Evolutionary conservation across 2,113 vertebrate genomes (phyloP).

Genomic region (Anguilla japonica): DNA sequence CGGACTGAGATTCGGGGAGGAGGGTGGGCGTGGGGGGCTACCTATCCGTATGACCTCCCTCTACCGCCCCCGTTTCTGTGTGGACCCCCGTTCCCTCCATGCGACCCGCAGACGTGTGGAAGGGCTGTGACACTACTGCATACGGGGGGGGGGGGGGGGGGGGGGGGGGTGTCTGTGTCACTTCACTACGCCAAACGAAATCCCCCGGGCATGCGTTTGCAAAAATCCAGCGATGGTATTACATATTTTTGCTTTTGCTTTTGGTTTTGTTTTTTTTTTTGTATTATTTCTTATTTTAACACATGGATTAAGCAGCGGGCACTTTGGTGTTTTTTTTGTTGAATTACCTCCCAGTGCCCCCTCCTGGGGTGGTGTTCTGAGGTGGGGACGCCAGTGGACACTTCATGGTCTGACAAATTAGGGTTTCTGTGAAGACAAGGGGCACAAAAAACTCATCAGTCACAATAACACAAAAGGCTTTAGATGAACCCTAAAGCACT

Average conservation of each 20-base stretch:
- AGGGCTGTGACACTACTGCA: neutral
- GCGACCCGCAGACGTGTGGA: neutral
- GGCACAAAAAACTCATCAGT: neutral
- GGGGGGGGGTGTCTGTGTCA: neutral
- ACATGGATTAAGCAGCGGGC: neutral
- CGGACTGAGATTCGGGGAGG: neutral
- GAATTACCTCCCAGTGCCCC: neutral
- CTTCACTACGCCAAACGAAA: neutral
- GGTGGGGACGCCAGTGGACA: neutral
- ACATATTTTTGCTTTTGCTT: neutral
- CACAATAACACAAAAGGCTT: neutral
- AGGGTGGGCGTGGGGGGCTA: too few relatives aligned
- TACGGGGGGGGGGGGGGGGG: neutral
- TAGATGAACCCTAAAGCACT: constrained; percentile 24
- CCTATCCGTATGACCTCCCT: too few relatives aligned
- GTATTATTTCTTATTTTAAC: neutral
- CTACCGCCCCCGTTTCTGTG: too few relatives aligned
- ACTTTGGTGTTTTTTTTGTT: constrained; percentile 15
- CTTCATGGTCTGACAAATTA: neutral
- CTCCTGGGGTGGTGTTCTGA: neutral
- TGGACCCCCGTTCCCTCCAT: too few relatives aligned
- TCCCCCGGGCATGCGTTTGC: neutral
- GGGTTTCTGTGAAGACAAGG: neutral
- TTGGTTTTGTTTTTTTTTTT: neutral
- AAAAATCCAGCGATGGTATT: neutral